These are phyloP conservation scores for Lepidostoma basale DNA, from an alignment of 1,140 invertebrate genomes.

Conservation along the genomic window DNA sequence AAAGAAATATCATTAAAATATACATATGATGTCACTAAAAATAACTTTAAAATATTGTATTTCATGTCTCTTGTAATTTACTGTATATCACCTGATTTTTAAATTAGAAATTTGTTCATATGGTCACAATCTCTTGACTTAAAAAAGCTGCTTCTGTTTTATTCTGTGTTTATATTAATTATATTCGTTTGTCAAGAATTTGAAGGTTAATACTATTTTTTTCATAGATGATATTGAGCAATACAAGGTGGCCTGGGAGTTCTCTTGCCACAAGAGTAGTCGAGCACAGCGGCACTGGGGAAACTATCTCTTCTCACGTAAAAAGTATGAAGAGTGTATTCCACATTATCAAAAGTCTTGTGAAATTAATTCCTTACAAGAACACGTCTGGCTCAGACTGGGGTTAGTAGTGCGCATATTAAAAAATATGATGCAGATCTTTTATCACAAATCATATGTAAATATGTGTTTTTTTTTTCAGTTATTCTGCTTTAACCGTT, in stretches of 20 bases:
- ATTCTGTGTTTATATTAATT: too few relatives aligned
- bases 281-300: conserved; percentile 85
- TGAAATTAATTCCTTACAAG: conserved; percentile 84
- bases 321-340: conserved; percentile 78
- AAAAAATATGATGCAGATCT: not conserved
- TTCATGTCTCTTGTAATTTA: too few relatives aligned
- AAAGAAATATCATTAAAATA: too few relatives aligned
- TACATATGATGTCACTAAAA: too few relatives aligned
- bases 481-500: conserved; percentile 77
- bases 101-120: too few relatives aligned
- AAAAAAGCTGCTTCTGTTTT: too few relatives aligned
- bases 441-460: not conserved
- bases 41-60: too few relatives aligned
- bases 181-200: not conserved
- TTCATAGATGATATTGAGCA: conserved; percentile 74
- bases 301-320: conserved; percentile 75
- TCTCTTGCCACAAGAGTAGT: conserved; percentile 81
- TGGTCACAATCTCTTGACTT: too few relatives aligned
- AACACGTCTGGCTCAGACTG: conserved; percentile 81
- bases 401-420: conserved; percentile 59
- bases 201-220: not conserved
- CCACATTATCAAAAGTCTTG: conserved; percentile 80
- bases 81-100: too few relatives aligned
- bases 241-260: conserved; percentile 90
- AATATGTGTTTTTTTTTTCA: conserved; percentile 39